These are phyloP conservation scores for Sapayoa aenigma DNA, from an alignment of 2,113 vertebrate genomes.

Conservation along the genomic window DNA sequence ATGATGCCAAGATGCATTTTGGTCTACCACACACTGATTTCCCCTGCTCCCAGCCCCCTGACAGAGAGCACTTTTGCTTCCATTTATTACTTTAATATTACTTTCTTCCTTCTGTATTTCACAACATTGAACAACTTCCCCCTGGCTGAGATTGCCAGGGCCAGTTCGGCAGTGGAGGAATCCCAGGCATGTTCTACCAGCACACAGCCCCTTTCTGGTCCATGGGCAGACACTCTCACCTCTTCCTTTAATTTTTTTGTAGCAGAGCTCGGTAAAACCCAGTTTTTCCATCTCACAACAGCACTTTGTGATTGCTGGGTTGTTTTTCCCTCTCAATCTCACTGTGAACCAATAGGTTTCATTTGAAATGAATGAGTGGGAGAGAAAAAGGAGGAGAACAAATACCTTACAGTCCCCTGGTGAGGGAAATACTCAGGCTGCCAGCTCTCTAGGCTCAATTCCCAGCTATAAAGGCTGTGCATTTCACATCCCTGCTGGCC, in stretches of 20 bases:
- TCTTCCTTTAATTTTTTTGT: neutral
- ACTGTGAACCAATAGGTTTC: neutral
- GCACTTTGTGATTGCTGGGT: neutral
- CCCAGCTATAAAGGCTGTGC: neutral
- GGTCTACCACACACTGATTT: neutral
- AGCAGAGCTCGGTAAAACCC: neutral
- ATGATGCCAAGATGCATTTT: neutral
- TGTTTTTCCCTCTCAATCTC: neutral
- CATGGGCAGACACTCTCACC: neutral
- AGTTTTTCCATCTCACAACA: neutral
- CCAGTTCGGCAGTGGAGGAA: conserved; percentile 13
- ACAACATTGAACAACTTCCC: neutral
- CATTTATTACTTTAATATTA: conserved; percentile 33
- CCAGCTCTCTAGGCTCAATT: neutral
- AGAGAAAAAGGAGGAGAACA: conserved; percentile 23
- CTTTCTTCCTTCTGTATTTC: conserved; percentile 32
- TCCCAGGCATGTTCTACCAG: conserved; percentile 35
- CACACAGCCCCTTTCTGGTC: neutral
- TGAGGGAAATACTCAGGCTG: neutral
- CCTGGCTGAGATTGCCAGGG: neutral
- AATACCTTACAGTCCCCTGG: neutral
- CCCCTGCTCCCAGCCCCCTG: neutral
- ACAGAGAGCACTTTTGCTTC: conserved; percentile 29
- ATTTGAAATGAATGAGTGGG: neutral
- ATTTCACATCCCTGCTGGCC: neutral